These are phyloP conservation scores for Misgurnus anguillicaudatus DNA, from an alignment of 2,113 vertebrate genomes.

Conservation along the genomic window DNA sequence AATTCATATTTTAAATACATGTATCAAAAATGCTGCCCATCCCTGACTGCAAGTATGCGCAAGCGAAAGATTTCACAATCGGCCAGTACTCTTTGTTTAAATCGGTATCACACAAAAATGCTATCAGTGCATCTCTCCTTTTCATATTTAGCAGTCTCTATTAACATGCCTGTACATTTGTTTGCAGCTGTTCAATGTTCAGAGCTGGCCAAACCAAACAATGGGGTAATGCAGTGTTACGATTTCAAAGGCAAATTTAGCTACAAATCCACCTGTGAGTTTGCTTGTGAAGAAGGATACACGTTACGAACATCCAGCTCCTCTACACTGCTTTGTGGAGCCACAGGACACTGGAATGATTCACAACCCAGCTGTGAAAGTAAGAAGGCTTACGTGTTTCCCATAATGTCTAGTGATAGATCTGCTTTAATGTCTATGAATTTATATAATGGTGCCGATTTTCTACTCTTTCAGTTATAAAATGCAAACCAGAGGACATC, in stretches of 20 bases:
- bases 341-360: slow-evolving; percentile 64
- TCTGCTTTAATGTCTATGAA: too few relatives aligned
- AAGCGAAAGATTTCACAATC: too few relatives aligned
- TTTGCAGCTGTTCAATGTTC: slow-evolving; percentile 65
- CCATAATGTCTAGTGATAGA: too few relatives aligned
- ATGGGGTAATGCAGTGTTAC: slow-evolving; percentile 55
- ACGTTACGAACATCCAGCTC: slow-evolving; percentile 35
- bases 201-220: slow-evolving; percentile 38
- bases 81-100: too few relatives aligned
- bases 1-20: too few relatives aligned
- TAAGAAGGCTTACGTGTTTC: slow-evolving; percentile 32
- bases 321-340: slow-evolving; percentile 59
- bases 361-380: slow-evolving; percentile 63
- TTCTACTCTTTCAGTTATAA: slow-evolving; percentile 64
- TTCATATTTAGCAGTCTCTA: too few relatives aligned
- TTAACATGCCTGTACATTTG: neutral
- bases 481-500: slow-evolving; percentile 58
- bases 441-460: too few relatives aligned
- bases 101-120: too few relatives aligned
- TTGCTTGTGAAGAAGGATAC: slow-evolving; percentile 68
- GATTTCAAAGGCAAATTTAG: slow-evolving; percentile 57
- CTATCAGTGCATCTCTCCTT: too few relatives aligned
- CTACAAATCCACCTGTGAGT: slow-evolving; percentile 66
- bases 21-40: too few relatives aligned
- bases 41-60: too few relatives aligned